A percentile compares a stretch with the other conserved stretches of the same genome.
Conservation (phyloP, 2,797 vertebrate genomes). For the Sphenodon punctatus region DNA sequence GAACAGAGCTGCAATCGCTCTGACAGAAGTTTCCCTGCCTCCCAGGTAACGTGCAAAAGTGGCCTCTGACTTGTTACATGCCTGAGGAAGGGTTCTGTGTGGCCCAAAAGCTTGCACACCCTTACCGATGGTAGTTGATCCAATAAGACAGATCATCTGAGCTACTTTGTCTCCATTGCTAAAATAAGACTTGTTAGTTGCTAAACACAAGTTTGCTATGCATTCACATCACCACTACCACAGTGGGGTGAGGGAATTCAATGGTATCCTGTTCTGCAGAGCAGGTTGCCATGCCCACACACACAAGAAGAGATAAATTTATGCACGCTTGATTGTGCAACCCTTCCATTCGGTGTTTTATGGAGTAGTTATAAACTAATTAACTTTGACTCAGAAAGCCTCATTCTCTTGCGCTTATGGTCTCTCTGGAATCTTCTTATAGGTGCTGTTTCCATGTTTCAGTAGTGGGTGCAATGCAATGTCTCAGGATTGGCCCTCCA, state of each 20-base stretch:
- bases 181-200: not conserved
- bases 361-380: not conserved
- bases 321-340: accelerated
- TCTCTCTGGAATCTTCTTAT: not conserved
- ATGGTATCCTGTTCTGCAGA: not conserved
- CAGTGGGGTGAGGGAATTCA: not conserved
- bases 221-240: too few relatives aligned
- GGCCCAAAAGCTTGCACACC: too few relatives aligned
- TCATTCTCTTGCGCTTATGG: not conserved
- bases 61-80: too few relatives aligned
- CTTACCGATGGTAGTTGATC: too few relatives aligned
- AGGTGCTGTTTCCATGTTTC: not conserved
- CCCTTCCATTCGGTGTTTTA: not conserved
- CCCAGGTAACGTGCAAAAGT: too few relatives aligned
- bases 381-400: not conserved
- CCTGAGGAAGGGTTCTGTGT: too few relatives aligned
- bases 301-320: not conserved
- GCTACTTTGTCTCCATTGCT: too few relatives aligned
- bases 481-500: not conserved
- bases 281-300: not conserved
- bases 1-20: too few relatives aligned
- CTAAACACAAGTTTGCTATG: too few relatives aligned
- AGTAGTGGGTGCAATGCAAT: accelerated
- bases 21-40: too few relatives aligned
- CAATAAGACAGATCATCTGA: too few relatives aligned